phyloP scores from a whole-genome alignment of 2,113 vertebrate species.

The Chaetura pelagica region DNA sequence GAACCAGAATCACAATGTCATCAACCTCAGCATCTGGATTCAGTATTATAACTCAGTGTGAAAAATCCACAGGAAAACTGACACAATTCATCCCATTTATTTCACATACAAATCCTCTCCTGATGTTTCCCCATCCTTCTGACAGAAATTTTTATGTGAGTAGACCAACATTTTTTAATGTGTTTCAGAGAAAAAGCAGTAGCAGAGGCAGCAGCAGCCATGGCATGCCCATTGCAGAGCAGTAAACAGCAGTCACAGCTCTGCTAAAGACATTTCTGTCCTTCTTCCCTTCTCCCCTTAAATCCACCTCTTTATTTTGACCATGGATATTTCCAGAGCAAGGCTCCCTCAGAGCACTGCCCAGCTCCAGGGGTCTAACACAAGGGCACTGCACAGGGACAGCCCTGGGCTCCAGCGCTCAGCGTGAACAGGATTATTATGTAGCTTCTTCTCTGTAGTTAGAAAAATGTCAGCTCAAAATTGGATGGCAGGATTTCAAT shows the following conservation, averaged over 20 bases:
- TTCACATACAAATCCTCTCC: neutral
- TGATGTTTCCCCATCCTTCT: neutral
- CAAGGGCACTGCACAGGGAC: fast-evolving
- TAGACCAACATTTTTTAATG: neutral
- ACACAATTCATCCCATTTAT: neutral
- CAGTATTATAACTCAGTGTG: neutral
- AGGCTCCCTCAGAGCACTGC: neutral
- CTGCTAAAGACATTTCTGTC: neutral
- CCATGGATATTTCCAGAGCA: fast-evolving
- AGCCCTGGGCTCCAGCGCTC: neutral
- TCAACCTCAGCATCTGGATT: neutral
- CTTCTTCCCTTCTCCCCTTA: neutral
- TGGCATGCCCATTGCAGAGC: neutral
- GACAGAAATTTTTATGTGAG: neutral
- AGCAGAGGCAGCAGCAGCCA: neutral
- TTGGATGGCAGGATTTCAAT: neutral
- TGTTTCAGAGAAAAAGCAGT: neutral
- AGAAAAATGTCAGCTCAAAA: slow-evolving; percentile 16
- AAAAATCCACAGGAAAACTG: neutral
- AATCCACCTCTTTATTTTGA: neutral
- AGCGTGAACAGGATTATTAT: neutral
- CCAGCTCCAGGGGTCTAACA: neutral
- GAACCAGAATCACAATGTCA: neutral
- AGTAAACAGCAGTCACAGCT: neutral
- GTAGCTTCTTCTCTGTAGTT: neutral